Evolutionary conservation across 2,797 vertebrate species (phyloP).

Genomic region (Anniella stebbinsi): DNA sequence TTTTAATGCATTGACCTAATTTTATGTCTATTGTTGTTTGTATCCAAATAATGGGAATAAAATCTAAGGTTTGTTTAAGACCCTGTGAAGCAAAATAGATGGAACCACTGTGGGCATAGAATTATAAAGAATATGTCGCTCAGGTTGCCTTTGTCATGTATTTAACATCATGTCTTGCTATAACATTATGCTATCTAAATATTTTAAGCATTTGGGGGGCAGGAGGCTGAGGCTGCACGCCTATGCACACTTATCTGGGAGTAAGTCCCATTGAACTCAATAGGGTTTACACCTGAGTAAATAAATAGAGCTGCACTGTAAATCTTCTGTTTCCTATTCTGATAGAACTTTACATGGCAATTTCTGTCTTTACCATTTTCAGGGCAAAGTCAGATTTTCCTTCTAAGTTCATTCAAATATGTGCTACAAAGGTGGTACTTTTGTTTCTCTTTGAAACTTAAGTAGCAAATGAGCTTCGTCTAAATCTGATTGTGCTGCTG

Average conservation of each 20-base stretch:
- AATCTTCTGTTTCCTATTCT: neutral
- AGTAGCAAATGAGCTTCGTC: neutral
- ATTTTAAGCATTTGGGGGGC: neutral
- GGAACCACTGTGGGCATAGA: constrained; percentile 32
- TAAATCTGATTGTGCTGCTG: constrained; percentile 15
- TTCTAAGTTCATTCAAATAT: neutral
- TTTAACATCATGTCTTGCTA: neutral
- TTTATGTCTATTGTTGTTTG: neutral
- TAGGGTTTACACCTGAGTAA: neutral
- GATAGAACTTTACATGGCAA: neutral
- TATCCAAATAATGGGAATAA: neutral
- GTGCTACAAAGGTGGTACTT: constrained; percentile 16
- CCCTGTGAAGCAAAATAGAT: constrained; percentile 32
- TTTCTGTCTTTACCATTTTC: constrained; percentile 11
- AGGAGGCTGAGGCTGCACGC: neutral
- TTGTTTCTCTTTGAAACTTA: constrained; percentile 32
- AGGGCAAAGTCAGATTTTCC: neutral
- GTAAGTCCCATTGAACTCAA: neutral
- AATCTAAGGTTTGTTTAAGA: neutral
- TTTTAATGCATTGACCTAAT: constrained; percentile 3
- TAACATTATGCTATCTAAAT: neutral
- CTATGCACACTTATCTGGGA: neutral
- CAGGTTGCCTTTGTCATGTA: constrained; percentile 15
- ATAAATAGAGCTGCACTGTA: neutral
- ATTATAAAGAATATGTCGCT: constrained; percentile 22